Conservation (phyloP, 2,888 invertebrate genomes). For the Hypercompe scribonia region DNA sequence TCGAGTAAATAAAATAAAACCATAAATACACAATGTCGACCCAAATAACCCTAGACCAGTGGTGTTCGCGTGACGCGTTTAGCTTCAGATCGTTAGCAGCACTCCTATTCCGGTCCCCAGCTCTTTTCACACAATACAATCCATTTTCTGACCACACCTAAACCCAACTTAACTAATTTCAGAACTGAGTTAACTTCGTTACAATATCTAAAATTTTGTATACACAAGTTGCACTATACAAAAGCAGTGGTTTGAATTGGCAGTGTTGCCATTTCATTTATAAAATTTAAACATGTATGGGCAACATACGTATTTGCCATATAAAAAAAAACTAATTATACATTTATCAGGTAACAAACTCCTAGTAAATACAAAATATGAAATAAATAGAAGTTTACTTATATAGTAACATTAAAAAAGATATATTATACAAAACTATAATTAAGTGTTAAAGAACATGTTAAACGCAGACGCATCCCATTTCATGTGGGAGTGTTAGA, state of each 20-base stretch:
- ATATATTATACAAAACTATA: slow-evolving; percentile 15
- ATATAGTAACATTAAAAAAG: slow-evolving; percentile 34
- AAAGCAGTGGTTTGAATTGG: not conserved
- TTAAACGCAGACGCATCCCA: not conserved
- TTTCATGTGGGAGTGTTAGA: not conserved
- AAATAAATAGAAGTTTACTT: slow-evolving; percentile 51
- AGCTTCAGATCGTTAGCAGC: slow-evolving; percentile 35
- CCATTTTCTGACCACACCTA: slow-evolving; percentile 36
- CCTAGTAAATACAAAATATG: slow-evolving; percentile 37
- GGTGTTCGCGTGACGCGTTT: slow-evolving; percentile 43
- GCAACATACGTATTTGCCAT: not conserved
- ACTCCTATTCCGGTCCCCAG: slow-evolving; percentile 48
- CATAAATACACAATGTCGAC: slow-evolving; percentile 37
- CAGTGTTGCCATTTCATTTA: not conserved
- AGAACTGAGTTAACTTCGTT: slow-evolving; percentile 9
- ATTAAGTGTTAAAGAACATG: slow-evolving; percentile 1
- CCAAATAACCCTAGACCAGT: slow-evolving; percentile 39
- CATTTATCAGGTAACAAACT: slow-evolving; percentile 53
- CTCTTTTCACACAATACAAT: slow-evolving; percentile 38
- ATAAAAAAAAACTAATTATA: slow-evolving; percentile 18
- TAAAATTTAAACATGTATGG: not conserved
- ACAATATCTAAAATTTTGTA: not conserved
- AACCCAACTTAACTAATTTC: slow-evolving; percentile 37
- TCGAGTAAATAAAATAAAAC: slow-evolving; percentile 42
- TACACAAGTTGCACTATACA: not conserved